Base-by-base conservation (phyloP, 2,888 invertebrate species). In the Tenthredo amoena region DNA sequence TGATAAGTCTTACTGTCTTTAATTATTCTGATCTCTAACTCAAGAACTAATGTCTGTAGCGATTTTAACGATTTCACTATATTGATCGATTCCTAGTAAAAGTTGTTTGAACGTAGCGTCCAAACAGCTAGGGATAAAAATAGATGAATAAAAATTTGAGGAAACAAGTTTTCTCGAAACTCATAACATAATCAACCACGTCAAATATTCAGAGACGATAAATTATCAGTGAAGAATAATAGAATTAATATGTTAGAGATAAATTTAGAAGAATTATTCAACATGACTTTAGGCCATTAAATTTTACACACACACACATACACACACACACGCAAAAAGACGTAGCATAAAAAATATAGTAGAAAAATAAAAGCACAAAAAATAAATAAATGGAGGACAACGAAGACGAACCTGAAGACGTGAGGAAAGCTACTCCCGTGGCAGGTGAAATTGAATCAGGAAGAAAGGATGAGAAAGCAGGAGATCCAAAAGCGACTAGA, bases 401-500 rank as follows among this genome's bases (percentile, higher is more conserved):
- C 76, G 90, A 91, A 68, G 91, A 91, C 47, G 89, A 90, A 68
- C 91, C 90, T 0, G 87, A 88, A 6, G 90, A 91, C 58, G 90
- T 90, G 15, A 89, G 87, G 76, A 87, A 87, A 12, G 90, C 91
- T 6, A 88, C 84, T n/a, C 89, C 91, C 2, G 89, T 92, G 21
- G 88, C 88, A 6, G 87, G 87, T 4, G 90, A 90, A 86, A 87
- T 92, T n/a, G 85, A 86, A 31, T 88, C 84, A 31, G 91, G 90
- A 0, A 87, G 88, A 31, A 87, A 87, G 26, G 91, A 92, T 65
- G 91, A 92, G 89, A 86, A 88, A 81, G 40, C 89, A 85, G 88
- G 86, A 84, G 76, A 31, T n/a, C 88, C 87, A 84, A 89, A 90
- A 85, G 90, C 89, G 7, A 86, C 84, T 26, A 88, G 88, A 37